Conservation (phyloP, 1,140 invertebrate species). For the Drosophila hydei region DNA sequence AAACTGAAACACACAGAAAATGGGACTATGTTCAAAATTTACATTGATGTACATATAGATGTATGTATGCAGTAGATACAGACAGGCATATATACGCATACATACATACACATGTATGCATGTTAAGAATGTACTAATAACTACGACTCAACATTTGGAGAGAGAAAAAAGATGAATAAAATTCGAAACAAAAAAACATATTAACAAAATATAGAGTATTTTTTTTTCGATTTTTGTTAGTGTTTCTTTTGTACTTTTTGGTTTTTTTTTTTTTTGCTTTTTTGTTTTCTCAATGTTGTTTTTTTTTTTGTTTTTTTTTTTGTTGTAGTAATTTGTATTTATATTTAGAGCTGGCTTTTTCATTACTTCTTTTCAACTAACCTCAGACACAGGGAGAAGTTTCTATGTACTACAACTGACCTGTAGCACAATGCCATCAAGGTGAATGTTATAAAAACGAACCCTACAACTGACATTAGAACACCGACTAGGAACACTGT, state of each 20-base stretch:
- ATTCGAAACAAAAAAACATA: conserved; percentile 56
- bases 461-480: conserved; percentile 98
- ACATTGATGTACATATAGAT: conserved; percentile 14
- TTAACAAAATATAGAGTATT: conserved; percentile 63
- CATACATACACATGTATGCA: conserved; percentile 4
- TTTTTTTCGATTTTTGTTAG: conserved; percentile 67
- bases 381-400: conserved; percentile 98
- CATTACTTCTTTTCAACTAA: conserved; percentile 88
- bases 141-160: conserved; percentile 52
- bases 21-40: conserved; percentile 2
- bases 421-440: conserved; percentile 99
- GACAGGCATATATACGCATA: conserved; percentile 1
- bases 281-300: conserved; percentile 33
- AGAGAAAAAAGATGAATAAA: conserved; percentile 61
- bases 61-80: background rate
- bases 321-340: conserved; percentile 85
- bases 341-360: conserved; percentile 86
- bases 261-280: conserved; percentile 50
- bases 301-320: conserved; percentile 48
- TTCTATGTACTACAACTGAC: conserved; percentile 99
- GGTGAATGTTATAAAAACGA: conserved; percentile 99
- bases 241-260: conserved; percentile 55
- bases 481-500: conserved; percentile 98
- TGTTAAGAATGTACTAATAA: conserved; percentile 33
- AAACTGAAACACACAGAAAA: conserved; percentile 6